phyloP scores from a whole-genome alignment of 2,888 invertebrate genomes.

The Opisthograptis luteolata region DNA sequence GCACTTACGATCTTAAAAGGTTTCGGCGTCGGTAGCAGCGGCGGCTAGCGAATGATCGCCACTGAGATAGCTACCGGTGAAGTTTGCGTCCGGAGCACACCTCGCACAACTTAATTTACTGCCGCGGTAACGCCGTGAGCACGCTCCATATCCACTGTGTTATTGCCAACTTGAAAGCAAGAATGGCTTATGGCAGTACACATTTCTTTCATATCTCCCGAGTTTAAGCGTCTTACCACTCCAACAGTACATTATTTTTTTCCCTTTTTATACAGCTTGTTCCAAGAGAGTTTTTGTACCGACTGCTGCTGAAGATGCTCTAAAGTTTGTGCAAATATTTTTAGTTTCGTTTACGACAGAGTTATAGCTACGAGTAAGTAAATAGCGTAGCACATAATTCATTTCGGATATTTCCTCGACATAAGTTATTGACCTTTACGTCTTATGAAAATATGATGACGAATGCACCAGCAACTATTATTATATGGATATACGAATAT shows the following conservation, averaged over 20 bases:
- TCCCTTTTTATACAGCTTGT: conserved; percentile 58
- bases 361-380: conserved; percentile 40
- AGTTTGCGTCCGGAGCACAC: conserved; percentile 51
- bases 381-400: conserved; percentile 35
- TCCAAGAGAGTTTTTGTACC: conserved; percentile 46
- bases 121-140: conserved; percentile 79
- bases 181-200: conserved; percentile 77
- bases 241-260: conserved; percentile 66
- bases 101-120: conserved; percentile 76
- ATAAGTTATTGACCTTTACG: background rate
- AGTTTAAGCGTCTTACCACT: conserved; percentile 73
- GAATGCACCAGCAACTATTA: too few species aligned
- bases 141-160: conserved; percentile 79
- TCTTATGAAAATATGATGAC: background rate
- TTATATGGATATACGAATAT: too few species aligned
- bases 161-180: conserved; percentile 82
- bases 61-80: conserved; percentile 63
- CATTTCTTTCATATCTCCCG: conserved; percentile 77
- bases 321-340: conserved; percentile 39
- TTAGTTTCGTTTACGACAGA: conserved; percentile 35
- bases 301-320: conserved; percentile 34
- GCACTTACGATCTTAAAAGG: conserved; percentile 54
- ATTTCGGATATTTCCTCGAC: conserved; percentile 7
- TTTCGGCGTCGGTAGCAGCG: conserved; percentile 49
- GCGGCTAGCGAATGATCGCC: conserved; percentile 63